These are phyloP conservation scores for Spermophilus dauricus DNA, from an alignment of 2,113 vertebrate species.

Conservation along the genomic window DNA sequence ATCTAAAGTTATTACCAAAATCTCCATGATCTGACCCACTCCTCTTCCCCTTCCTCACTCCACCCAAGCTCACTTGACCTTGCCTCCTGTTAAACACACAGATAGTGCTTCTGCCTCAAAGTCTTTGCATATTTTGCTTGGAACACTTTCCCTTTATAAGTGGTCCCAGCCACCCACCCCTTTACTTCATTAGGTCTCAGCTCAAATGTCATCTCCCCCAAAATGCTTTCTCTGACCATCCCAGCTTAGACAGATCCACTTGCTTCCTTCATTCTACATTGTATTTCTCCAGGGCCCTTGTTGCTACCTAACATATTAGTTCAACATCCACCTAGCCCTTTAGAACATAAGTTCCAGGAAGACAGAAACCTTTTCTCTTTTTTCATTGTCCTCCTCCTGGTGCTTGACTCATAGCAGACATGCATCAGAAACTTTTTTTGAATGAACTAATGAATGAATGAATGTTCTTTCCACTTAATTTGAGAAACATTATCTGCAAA, in stretches of 20 bases:
- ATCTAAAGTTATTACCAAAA: background rate
- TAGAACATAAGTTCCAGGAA: background rate
- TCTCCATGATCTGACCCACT: fast-evolving
- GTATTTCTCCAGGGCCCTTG: background rate
- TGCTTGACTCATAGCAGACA: background rate
- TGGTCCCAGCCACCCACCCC: background rate
- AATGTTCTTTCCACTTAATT: background rate
- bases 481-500: constrained; percentile 31
- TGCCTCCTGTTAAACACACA: no score
- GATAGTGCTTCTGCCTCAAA: background rate
- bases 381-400: background rate
- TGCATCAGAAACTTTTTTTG: background rate
- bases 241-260: no score
- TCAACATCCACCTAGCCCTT: background rate
- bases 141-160: background rate
- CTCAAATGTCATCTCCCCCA: background rate
- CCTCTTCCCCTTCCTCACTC: background rate
- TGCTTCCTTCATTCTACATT: background rate
- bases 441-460: background rate
- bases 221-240: background rate
- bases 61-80: background rate
- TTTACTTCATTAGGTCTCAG: background rate
- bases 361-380: background rate
- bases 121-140: background rate
- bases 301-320: background rate